Evolutionary conservation across 2,888 invertebrate genomes (phyloP), one percentile per base, ranked within the genome.

Genomic region (Acronicta leporina): DNA sequence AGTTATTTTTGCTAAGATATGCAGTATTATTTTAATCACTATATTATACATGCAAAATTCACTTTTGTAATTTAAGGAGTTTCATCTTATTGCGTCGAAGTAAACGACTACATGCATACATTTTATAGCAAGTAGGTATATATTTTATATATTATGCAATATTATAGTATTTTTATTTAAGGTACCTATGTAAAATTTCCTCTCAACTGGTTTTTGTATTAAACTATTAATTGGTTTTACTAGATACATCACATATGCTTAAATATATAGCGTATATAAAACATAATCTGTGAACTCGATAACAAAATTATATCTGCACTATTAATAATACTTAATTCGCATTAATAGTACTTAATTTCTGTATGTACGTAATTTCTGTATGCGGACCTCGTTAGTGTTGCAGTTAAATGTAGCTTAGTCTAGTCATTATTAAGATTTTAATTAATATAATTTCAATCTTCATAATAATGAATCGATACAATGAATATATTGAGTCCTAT

Each of bases 21-120:
- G 81, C 87, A 87, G 89, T 90, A 89, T 89, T 88, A 88, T 83
- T 84, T 81, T 82, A 76, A 79, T 79, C 80, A 73, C 76, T 75
- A 70, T 80, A 79, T 79, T 75, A 72, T 75, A 79, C 74, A 68
- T 68, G 66, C 66, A 59, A 69, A 65, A 71, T 75, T 77, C 79
- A 77, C 81, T 72, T 68, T 64, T 73, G 82, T 82, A 82, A 85
- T 87, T 81, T 30, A 54, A 76, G 82, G 71, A 62, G 51, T 68
- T 63, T 40, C 38, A 33, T 30, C 45, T 43, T 50, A 57, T 41
- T 58, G 61, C 58, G 59, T 65, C 59, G 44, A 56, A 56, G 38
- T 38, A 52, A 71, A 69, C 62, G 63, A 79, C 68, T 73, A 76
- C 72, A 62, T 74, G 64, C 66, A 67, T 70, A 78, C 68, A 75